A percentile compares a stretch with the other conserved stretches of the same genome.
These are phyloP conservation scores for Genyomyrus donnyi DNA, from an alignment of 2,113 vertebrate genomes.

Conservation along the genomic window DNA sequence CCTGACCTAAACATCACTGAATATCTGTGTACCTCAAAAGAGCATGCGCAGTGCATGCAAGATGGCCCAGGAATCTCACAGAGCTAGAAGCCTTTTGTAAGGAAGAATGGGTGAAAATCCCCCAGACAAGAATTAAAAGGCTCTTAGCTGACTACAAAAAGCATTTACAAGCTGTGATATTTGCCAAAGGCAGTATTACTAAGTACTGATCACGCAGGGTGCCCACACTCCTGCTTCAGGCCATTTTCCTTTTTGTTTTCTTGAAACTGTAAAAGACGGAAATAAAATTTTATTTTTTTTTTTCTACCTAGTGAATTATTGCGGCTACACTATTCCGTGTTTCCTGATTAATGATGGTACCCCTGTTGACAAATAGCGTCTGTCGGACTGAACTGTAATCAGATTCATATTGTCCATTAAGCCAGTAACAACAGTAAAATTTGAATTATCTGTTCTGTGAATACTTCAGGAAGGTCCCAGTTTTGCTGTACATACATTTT, in stretches of 20 bases:
- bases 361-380: background rate
- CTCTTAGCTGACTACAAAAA: background rate
- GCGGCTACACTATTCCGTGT: background rate
- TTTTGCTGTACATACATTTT: background rate
- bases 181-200: background rate
- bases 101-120: background rate
- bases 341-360: background rate
- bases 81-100: background rate
- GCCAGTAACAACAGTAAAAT: conserved; percentile 8
- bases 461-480: background rate
- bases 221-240: background rate
- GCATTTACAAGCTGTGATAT: background rate
- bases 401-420: conserved; percentile 13
- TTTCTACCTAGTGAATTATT: background rate
- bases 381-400: background rate
- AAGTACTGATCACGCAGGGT: background rate
- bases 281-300: background rate
- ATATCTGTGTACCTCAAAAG: background rate
- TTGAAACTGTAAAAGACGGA: background rate
- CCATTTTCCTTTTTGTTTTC: background rate
- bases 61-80: background rate
- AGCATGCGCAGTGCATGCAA: background rate
- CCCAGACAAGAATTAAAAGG: background rate
- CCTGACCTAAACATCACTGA: background rate
- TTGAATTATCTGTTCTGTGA: background rate